Percentiles rank a stretch among this genome's conserved stretches.
Evolutionary conservation across 1,140 invertebrate species (phyloP).

Genomic region (Drosophila nigromelanica): DNA sequence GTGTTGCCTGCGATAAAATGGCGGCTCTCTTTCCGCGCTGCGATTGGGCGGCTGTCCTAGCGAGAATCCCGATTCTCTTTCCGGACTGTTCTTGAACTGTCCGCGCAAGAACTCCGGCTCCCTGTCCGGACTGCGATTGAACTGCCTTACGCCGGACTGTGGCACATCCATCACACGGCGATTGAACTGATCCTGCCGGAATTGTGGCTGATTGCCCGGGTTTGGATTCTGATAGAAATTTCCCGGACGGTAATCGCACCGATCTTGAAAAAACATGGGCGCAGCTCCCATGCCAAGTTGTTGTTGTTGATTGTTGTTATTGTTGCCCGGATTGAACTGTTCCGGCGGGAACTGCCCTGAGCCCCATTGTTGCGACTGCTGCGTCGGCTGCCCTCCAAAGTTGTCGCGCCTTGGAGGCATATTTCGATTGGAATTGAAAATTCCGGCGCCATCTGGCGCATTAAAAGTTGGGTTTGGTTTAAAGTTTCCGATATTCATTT

Average conservation of each 20-base stretch:
- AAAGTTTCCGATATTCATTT: conserved; percentile 20
- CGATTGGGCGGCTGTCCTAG: background rate
- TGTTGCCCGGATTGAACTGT: background rate
- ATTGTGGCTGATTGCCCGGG: background rate
- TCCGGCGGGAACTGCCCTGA: background rate
- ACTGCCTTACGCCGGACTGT: background rate
- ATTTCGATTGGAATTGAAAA: background rate
- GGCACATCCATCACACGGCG: background rate
- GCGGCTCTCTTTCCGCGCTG: background rate
- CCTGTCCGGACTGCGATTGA: conserved; percentile 6
- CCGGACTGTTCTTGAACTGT: background rate
- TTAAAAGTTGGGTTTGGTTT: conserved; percentile 6
- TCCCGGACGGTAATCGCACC: too few species aligned
- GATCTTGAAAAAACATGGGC: conserved; percentile 1
- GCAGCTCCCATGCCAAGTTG: background rate
- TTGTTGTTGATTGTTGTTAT: too few species aligned
- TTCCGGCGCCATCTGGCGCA: background rate
- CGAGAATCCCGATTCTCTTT: background rate
- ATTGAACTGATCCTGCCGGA: background rate
- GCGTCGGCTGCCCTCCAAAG: background rate
- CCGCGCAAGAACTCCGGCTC: background rate
- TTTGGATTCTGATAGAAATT: background rate
- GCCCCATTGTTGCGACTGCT: background rate
- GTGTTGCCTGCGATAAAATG: too few species aligned
- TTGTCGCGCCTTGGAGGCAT: background rate